Evolutionary conservation across 2,888 invertebrate genomes (phyloP).

Genomic region (Caradrina clavipalpis): DNA sequence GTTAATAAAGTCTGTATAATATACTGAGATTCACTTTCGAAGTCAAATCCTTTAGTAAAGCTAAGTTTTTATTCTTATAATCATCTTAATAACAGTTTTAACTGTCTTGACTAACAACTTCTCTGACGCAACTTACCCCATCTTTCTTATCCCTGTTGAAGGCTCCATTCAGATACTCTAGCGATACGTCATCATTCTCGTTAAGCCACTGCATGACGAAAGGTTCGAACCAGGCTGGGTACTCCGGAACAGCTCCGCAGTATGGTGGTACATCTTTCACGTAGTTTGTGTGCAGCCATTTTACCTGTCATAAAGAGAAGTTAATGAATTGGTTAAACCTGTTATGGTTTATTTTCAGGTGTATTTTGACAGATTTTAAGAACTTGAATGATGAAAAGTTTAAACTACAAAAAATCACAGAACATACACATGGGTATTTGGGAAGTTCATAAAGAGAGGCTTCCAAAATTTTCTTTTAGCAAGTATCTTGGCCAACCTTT

Average conservation of each 20-base stretch:
- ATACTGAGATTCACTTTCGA: too few species aligned
- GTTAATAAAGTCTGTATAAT: too few species aligned
- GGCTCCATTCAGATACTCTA: conserved; percentile 99
- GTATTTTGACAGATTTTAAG: background rate
- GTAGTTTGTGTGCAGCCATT: conserved; percentile 99
- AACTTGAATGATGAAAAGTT: background rate
- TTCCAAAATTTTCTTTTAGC: too few species aligned
- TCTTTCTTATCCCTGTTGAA: conserved; percentile 99
- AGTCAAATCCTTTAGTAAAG: too few species aligned
- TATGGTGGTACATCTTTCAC: conserved; percentile 99
- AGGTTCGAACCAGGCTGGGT: conserved; percentile 99
- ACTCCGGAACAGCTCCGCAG: conserved; percentile 99
- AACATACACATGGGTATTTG: too few species aligned
- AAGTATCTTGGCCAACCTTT: too few species aligned
- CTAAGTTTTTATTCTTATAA: too few species aligned
- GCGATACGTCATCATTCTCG: conserved; percentile 99
- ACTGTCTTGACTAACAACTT: background rate
- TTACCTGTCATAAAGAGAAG: conserved; percentile 90
- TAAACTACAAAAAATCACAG: too few species aligned
- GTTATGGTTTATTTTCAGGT: too few species aligned
- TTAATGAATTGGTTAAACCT: background rate
- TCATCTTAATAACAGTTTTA: too few species aligned
- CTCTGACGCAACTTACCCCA: conserved; percentile 92
- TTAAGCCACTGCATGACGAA: conserved; percentile 99
- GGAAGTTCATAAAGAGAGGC: too few species aligned